These are phyloP conservation scores for Chitala chitala DNA, from an alignment of 2,113 vertebrate species.

Conservation along the genomic window DNA sequence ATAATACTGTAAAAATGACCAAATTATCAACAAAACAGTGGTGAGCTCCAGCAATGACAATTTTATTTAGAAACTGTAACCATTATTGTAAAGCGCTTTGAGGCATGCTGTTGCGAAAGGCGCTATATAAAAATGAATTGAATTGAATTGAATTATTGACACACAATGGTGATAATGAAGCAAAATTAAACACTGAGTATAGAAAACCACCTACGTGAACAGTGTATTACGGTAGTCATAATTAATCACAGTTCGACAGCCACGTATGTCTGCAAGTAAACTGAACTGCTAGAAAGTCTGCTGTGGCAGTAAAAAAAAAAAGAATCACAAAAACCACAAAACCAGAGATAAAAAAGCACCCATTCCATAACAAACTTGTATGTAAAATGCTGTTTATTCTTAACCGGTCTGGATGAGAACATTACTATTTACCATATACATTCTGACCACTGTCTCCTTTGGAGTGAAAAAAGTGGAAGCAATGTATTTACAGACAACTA, in stretches of 20 bases:
- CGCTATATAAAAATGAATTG: too few species aligned
- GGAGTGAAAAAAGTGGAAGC: neutral
- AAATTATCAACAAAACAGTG: neutral
- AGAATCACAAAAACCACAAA: neutral
- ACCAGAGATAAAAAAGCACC: neutral
- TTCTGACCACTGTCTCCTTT: neutral
- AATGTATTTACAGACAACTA: neutral
- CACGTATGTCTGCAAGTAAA: neutral
- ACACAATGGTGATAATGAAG: conserved; percentile 7
- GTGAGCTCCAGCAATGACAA: neutral
- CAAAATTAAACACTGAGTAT: neutral
- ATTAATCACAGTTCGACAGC: neutral
- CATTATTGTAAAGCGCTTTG: too few species aligned
- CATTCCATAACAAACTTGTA: neutral
- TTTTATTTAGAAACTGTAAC: neutral
- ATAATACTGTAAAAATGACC: too few species aligned
- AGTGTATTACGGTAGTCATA: neutral
- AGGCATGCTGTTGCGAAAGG: too few species aligned
- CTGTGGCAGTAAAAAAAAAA: neutral
- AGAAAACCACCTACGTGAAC: too few species aligned
- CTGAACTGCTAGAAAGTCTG: neutral
- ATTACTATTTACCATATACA: neutral
- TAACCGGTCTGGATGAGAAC: neutral
- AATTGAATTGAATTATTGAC: neutral
- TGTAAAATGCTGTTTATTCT: neutral